Conservation (phyloP, 2,113 vertebrate genomes). For the Calidris pygmaea region DNA sequence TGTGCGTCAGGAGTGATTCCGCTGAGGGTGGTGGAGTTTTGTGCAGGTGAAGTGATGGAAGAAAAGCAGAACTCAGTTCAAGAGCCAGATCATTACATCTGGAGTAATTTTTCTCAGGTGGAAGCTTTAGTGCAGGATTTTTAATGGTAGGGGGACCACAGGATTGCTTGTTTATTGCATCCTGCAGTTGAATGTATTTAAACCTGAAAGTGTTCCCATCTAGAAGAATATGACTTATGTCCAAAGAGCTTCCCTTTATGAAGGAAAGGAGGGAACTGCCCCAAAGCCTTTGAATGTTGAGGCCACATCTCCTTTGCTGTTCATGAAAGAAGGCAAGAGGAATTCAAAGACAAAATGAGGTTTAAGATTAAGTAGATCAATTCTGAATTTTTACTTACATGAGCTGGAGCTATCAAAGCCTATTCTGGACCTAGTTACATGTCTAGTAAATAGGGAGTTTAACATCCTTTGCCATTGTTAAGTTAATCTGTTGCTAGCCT, state of each 20-base stretch:
- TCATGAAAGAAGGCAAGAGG: neutral
- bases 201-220: neutral
- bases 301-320: neutral
- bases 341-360: neutral
- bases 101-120: neutral
- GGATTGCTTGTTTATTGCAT: neutral
- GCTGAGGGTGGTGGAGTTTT: neutral
- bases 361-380: neutral
- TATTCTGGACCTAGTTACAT: neutral
- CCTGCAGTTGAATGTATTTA: neutral
- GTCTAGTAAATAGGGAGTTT: neutral
- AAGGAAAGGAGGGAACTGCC: neutral
- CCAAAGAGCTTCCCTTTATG: neutral
- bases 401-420: neutral
- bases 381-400: neutral
- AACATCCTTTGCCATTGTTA: neutral
- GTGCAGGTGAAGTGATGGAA: neutral
- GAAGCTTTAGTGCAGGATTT: neutral
- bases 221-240: neutral
- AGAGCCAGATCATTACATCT: neutral
- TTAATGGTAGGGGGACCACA: neutral
- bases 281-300: neutral
- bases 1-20: neutral
- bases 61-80: neutral
- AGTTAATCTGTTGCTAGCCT: neutral